Conservation (phyloP, 2,113 vertebrate species). For the Natator depressus region DNA sequence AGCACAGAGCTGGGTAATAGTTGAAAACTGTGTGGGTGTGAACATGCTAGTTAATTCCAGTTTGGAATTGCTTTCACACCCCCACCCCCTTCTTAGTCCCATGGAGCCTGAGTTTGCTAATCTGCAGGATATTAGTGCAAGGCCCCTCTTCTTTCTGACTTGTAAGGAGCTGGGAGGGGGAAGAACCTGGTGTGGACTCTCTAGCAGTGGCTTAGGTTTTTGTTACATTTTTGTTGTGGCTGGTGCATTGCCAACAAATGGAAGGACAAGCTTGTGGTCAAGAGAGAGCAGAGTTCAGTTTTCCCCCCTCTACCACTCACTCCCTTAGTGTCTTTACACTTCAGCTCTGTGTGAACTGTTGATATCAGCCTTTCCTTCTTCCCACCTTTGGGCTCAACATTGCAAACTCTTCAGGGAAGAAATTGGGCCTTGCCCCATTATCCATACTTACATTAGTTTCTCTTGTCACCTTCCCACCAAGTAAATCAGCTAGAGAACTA, state of each 20-base stretch:
- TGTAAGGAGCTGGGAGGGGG: background rate
- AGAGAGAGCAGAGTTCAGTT: background rate
- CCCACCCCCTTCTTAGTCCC: background rate
- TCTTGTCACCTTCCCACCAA: background rate
- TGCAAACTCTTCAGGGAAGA: background rate
- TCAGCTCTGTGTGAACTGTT: accelerated
- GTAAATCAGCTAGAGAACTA: background rate
- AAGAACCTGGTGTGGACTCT: background rate
- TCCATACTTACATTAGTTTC: background rate
- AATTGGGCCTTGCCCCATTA: background rate
- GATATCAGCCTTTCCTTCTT: background rate
- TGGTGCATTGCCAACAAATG: background rate
- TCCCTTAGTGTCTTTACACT: too few species aligned
- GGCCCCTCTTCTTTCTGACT: background rate
- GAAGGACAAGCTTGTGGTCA: background rate
- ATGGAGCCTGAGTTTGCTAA: background rate
- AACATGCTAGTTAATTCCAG: background rate
- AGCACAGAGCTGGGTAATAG: background rate
- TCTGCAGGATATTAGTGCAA: background rate
- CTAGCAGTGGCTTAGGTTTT: background rate
- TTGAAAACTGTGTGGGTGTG: accelerated
- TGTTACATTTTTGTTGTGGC: accelerated
- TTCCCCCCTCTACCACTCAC: background rate
- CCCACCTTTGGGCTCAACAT: background rate
- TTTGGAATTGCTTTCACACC: background rate